Conservation (phyloP, 2,888 invertebrate species). For the Julus scandinavius region DNA sequence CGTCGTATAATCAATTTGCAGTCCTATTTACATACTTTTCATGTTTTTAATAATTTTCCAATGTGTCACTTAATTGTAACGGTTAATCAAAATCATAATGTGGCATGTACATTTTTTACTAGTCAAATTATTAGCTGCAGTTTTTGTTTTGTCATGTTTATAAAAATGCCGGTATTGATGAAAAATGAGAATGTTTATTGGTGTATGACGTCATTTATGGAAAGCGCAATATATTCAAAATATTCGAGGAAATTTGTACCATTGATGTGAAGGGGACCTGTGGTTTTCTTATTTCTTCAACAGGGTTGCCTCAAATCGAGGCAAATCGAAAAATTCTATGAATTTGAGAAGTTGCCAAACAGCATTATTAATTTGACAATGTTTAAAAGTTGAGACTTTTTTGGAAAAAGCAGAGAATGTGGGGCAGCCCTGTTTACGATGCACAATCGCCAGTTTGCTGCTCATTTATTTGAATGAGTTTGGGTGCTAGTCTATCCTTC, state of each 20-base stretch:
- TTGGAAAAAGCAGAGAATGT: not conserved
- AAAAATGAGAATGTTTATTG: no score
- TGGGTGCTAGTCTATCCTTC: not conserved
- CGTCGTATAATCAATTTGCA: not conserved
- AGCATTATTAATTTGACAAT: not conserved
- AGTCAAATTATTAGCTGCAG: no score
- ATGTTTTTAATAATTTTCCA: no score
- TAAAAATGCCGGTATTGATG: no score
- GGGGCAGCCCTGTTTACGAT: not conserved
- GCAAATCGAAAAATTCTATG: not conserved
- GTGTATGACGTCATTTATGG: no score
- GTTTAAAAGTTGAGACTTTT: not conserved
- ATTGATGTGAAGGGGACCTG: not conserved
- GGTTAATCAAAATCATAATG: no score
- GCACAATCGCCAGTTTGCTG: not conserved
- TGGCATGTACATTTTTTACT: no score
- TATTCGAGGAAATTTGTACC: not conserved
- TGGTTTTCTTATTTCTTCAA: not conserved
- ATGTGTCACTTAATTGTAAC: no score
- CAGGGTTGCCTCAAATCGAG: not conserved
- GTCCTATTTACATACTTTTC: no score
- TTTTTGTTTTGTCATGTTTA: no score
- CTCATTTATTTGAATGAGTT: not conserved
- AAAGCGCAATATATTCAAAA: not conserved
- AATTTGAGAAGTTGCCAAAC: not conserved